Base-by-base conservation (phyloP, 37 sponge, comb jelly and placozoan genomes). In the Haliclona indistincta region DNA sequence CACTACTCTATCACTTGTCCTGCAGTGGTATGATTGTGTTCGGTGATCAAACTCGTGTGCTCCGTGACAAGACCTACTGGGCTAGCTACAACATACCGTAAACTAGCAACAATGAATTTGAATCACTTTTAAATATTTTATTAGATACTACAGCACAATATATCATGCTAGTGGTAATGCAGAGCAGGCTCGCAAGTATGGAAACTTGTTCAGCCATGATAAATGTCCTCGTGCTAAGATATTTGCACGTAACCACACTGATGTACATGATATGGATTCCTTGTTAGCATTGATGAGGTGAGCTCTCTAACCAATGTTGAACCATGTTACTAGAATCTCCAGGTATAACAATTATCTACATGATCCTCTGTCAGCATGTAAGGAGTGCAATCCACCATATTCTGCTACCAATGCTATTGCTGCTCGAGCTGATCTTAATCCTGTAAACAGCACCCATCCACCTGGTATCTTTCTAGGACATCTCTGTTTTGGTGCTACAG, bases 301-400 rank as follows among this genome's bases (percentile, higher is more conserved):
- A 37, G 80, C 55, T 20, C 34, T 29, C 23, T 22, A n/a, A n/a
- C 8, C 6, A 30, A 70, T 33, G 19, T 20, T 15, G 5, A 40
- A 13, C 28, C 2, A 37, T 42, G 4, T 43, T 5, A 26, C 58
- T 6, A 35, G 2, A 38, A 23, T 7, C 2, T 63, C 1, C 65
- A 95, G 96, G 60, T 98, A 98, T 76, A 98, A 98, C 63, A 75
- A 98, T 78, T 98, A 90, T 83, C 66, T 84, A 69, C 80, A 93
- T 70, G 99, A 98, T 63, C 89, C 90, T 6, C 74, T 93, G 37
- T 89, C 93, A 19, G 63, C 54, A 15, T 98, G 99, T 56, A 79
- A 95, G 44, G n/a, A n/a, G n/a, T 98, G 99, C 66, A 86, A 88
- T 19, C 99, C 99, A 30, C 96, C 96, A 11, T 92, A 87, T 64